phyloP scores from a whole-genome alignment of 2,888 invertebrate species.

The Pyrochroa serraticornis region DNA sequence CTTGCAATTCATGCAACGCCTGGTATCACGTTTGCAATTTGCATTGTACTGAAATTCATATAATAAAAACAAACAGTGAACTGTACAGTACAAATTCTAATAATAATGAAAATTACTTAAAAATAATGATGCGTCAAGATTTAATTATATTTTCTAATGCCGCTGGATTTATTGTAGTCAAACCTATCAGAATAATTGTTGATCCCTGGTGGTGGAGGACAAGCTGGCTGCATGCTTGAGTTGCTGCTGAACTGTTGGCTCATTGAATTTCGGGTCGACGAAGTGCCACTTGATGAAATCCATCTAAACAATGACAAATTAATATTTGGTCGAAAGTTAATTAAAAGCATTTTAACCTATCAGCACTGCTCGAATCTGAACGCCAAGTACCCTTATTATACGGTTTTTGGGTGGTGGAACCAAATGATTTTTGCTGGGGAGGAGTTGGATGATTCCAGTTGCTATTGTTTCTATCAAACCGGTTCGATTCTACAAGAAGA shows the following conservation, averaged over 20 bases:
- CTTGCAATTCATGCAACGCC: too few species aligned
- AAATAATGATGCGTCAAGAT: neutral
- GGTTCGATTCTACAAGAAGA: constrained; percentile 37
- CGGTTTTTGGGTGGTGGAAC: constrained; percentile 32
- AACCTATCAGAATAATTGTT: constrained; percentile 52
- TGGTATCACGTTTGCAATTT: too few species aligned
- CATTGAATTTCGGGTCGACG: constrained; percentile 18
- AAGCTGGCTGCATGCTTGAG: constrained; percentile 46
- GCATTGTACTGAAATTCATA: neutral
- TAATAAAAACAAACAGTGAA: neutral
- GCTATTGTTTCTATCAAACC: constrained; percentile 42
- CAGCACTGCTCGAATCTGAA: constrained; percentile 27
- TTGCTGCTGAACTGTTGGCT: constrained; percentile 43
- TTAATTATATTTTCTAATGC: constrained; percentile 34
- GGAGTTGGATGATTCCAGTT: constrained; percentile 36
- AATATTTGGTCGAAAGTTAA: neutral
- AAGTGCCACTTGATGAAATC: constrained; percentile 29
- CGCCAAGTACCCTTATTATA: constrained; percentile 41
- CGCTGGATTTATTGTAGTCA: constrained; percentile 46
- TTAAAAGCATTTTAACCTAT: constrained; percentile 28
- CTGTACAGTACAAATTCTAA: neutral
- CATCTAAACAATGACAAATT: constrained; percentile 32
- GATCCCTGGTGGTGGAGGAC: constrained; percentile 55
- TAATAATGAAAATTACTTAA: neutral
- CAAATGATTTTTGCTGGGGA: constrained; percentile 34